Evolutionary conservation across 2,888 invertebrate species (phyloP).

Genomic region (Cerceris ruficornis): DNA sequence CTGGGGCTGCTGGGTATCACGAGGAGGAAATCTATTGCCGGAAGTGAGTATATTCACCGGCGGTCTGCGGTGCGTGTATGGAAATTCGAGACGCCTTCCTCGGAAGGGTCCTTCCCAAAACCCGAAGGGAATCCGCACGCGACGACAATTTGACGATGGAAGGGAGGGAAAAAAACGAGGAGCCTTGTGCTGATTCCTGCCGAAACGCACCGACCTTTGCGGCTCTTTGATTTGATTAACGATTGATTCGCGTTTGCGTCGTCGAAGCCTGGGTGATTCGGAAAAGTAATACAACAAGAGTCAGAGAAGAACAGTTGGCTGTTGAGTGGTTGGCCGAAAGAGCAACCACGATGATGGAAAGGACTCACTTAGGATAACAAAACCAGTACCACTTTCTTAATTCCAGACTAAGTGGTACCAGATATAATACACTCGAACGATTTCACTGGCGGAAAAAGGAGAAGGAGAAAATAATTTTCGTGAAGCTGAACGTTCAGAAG

Average conservation of each 20-base stretch:
- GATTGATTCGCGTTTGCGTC: constrained; percentile 49
- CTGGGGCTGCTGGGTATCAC: constrained; percentile 42
- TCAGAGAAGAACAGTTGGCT: no score
- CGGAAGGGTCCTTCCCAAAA: constrained; percentile 63
- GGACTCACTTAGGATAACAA: no score
- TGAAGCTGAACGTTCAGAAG: neutral
- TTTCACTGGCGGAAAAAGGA: no score
- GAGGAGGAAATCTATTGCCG: constrained; percentile 80
- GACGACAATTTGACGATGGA: constrained; percentile 71
- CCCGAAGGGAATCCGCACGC: constrained; percentile 71
- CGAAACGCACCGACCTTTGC: constrained; percentile 41
- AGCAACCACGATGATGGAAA: no score
- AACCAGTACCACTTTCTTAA: no score
- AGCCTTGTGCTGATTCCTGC: constrained; percentile 37
- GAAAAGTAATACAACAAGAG: no score
- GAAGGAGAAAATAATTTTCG: neutral
- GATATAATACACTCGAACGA: no score
- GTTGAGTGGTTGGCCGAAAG: no score
- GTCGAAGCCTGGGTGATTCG: neutral
- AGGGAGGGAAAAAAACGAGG: constrained; percentile 16
- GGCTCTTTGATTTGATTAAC: constrained; percentile 48
- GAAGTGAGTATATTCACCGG: constrained; percentile 79
- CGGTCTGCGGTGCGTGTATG: constrained; percentile 76
- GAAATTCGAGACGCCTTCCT: constrained; percentile 75
- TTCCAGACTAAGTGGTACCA: no score